These are phyloP conservation scores for Poicephalus meyeri DNA, from an alignment of 2,113 vertebrate species.

Conservation along the genomic window DNA sequence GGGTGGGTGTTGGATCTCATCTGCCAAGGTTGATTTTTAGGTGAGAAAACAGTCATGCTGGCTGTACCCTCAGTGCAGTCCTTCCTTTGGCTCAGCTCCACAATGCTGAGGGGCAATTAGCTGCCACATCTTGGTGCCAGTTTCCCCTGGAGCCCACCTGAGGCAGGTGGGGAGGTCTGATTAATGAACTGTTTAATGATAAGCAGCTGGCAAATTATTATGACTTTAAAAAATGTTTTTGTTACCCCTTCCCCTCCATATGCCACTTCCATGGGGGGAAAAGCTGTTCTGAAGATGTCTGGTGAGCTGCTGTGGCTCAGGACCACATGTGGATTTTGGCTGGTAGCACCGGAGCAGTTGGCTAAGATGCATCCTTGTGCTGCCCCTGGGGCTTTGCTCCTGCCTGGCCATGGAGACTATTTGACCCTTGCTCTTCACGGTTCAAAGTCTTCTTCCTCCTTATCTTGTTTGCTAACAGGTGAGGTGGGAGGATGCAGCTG, in stretches of 20 bases:
- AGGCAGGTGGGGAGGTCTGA: neutral
- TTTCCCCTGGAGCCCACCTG: neutral
- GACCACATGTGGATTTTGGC: neutral
- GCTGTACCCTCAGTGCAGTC: neutral
- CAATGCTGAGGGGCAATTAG: neutral
- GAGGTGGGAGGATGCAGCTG: neutral
- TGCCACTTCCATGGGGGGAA: neutral
- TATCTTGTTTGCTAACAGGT: neutral
- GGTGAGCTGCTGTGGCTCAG: neutral
- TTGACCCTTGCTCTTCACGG: neutral
- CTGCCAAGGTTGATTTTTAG: neutral
- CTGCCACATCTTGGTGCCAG: rapidly evolving
- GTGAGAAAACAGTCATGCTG: neutral
- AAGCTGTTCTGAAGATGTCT: neutral
- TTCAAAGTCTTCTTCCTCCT: neutral
- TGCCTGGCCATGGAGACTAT: neutral
- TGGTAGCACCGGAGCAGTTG: rapidly evolving
- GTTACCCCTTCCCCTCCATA: neutral
- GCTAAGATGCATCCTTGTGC: neutral
- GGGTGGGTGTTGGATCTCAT: neutral
- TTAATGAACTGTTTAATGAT: neutral
- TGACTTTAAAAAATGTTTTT: neutral
- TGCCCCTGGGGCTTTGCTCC: neutral
- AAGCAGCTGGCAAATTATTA: neutral
- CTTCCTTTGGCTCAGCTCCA: neutral